Percentiles rank a stretch among this genome's conserved stretches.
phyloP scores from a whole-genome alignment of 2,888 invertebrate species.

The Poecilus cupreus region DNA sequence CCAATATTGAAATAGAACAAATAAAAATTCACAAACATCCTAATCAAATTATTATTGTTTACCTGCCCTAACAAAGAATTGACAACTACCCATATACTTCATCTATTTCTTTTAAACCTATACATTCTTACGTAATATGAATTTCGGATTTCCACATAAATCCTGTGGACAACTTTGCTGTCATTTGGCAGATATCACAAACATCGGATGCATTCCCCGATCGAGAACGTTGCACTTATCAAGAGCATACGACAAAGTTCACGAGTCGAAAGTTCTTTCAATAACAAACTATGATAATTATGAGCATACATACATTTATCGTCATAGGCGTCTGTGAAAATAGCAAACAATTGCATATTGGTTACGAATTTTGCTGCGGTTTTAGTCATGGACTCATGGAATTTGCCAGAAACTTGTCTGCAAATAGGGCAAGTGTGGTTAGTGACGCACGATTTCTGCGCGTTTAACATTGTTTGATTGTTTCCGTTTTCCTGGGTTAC shows the following conservation, averaged over 20 bases:
- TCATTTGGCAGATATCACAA: conserved; percentile 39
- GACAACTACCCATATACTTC: no score
- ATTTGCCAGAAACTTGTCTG: conserved; percentile 4
- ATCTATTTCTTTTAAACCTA: not conserved
- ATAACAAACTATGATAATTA: conserved; percentile 22
- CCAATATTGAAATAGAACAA: not conserved
- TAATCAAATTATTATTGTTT: not conserved
- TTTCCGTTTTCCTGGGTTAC: not conserved
- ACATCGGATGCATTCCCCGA: conserved; percentile 35
- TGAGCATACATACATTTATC: not conserved
- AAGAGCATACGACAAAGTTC: conserved; percentile 43
- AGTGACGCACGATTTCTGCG: not conserved
- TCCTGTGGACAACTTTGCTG: not conserved
- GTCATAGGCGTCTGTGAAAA: conserved; percentile 15
- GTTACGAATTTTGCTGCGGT: not conserved
- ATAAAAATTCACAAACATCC: conserved; percentile 3
- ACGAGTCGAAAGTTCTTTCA: conserved; percentile 53
- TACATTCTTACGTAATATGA: not conserved
- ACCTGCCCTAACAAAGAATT: not conserved
- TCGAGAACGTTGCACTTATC: conserved; percentile 42
- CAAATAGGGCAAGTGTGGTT: not conserved
- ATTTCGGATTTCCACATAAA: not conserved
- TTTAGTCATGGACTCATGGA: not conserved
- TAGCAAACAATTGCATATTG: conserved; percentile 13
- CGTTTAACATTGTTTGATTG: not conserved